A percentile compares a stretch with the other conserved stretches of the same genome.
Conservation (phyloP, 2,113 vertebrate species). For the Ploceus nigricollis region DNA sequence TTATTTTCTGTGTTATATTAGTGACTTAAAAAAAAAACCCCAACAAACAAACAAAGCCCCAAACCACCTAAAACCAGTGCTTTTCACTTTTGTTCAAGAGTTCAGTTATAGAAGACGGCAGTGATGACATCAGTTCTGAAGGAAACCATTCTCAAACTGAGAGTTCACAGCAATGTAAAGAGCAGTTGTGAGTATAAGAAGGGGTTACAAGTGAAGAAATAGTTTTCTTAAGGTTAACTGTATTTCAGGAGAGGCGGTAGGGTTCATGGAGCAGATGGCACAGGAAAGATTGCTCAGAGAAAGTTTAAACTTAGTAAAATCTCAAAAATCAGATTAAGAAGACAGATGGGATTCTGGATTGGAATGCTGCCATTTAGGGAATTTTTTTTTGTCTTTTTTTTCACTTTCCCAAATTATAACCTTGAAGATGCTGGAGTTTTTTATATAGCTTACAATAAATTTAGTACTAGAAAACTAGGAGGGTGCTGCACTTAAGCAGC, state of each 20-base stretch:
- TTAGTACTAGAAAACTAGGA: neutral
- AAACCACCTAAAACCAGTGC: neutral
- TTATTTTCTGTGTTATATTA: neutral
- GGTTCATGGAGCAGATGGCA: slow-evolving; percentile 51
- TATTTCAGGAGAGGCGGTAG: neutral
- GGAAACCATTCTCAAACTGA: neutral
- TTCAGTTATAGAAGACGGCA: neutral
- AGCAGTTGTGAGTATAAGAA: neutral
- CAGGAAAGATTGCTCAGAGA: slow-evolving; percentile 31
- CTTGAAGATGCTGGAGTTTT: neutral
- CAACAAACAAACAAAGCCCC: too few relatives aligned
- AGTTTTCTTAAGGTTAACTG: neutral
- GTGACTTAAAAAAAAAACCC: neutral
- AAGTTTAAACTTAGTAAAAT: slow-evolving; percentile 49
- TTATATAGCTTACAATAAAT: slow-evolving; percentile 17
- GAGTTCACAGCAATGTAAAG: neutral
- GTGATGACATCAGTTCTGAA: neutral
- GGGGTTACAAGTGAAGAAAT: neutral
- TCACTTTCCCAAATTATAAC: slow-evolving; percentile 11
- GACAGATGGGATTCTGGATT: slow-evolving; percentile 37
- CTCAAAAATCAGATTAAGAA: slow-evolving; percentile 46
- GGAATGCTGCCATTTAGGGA: neutral
- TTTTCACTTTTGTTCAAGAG: neutral
- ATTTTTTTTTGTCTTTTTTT: neutral
- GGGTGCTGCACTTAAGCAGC: neutral